Evolutionary conservation across 30 jellyfish, hydroid and myxozoan genomes (phyloP).

Genomic region (Clytia hemisphaerica): DNA sequence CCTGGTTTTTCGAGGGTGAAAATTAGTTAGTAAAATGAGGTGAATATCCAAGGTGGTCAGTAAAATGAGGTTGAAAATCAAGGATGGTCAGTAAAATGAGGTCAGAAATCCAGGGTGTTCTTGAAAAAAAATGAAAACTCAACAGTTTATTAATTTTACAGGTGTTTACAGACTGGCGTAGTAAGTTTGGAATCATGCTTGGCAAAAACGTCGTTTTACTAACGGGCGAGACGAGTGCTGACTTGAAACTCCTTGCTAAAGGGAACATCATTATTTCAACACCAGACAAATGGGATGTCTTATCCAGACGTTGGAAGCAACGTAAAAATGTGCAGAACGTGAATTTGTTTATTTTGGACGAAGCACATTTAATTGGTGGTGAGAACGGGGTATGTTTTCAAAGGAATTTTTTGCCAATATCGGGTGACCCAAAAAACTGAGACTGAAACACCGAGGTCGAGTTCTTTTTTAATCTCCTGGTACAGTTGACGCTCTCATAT

Average conservation of each 20-base stretch:
- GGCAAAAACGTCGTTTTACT: constrained; percentile 87
- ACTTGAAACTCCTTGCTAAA: constrained; percentile 74
- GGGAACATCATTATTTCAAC: constrained; percentile 82
- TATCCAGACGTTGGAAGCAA: constrained; percentile 97
- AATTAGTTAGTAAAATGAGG: too few relatives aligned
- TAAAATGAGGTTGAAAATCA: too few relatives aligned
- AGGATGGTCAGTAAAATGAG: too few relatives aligned
- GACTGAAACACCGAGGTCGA: too few relatives aligned
- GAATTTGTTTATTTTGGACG: constrained; percentile 73
- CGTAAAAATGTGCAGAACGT: constrained; percentile 92
- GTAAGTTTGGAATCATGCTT: constrained; percentile 72
- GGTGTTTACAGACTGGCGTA: constrained; percentile 88
- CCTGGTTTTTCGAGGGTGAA: too few relatives aligned
- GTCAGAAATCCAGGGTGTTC: too few relatives aligned
- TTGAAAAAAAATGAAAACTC: too few relatives aligned
- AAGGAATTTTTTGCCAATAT: background rate
- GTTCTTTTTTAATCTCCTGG: too few relatives aligned
- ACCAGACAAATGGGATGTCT: constrained; percentile 96
- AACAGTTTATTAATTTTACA: too few relatives aligned
- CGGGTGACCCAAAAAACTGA: too few relatives aligned
- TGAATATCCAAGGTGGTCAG: too few relatives aligned
- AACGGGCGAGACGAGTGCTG: constrained; percentile 98
- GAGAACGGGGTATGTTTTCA: constrained; percentile 71
- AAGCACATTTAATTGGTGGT: constrained; percentile 93
- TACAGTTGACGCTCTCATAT: too few relatives aligned